Evolutionary conservation across 2,797 vertebrate genomes (phyloP), one percentile per base, ranked within the genome.

Genomic region (Sciurus carolinensis): DNA sequence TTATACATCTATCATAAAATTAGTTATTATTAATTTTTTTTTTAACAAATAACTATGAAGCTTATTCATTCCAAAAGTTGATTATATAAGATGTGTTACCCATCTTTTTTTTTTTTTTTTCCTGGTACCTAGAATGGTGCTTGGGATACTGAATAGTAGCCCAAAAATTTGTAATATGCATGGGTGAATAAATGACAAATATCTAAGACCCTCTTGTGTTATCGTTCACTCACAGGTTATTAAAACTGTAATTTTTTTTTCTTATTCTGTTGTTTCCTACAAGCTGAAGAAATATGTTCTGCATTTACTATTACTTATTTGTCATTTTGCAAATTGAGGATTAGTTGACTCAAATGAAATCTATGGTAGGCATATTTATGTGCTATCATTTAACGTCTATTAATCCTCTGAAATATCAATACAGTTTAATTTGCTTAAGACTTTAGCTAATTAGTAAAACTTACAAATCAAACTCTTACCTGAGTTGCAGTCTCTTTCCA

Each of bases 61-160:
- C 71, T 64, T 87, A 73, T 83, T 17, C 8, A 24, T 13, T 72
- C 36, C 3, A 59, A 20, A 26, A 84, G 66, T 62, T 89, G 71
- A 85, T 17, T 67, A 0, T 80, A 20, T 82, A 73, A 88, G 30
- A 26, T 57, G 1, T 87, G 7, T 77, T 92, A 73, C 1, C 36
- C 2, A 66, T 92, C 4, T 44, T 80, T 83, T 47, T 47, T 39
- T 36, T 36, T 36, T 36, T 39, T 95, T 93, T 84, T 72, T 54
- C 11, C 30, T 96, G 4, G 42, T 85, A 42, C 18, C 20, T 94
- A 80, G 42, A 18, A 81, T 42, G 59, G 30, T 90, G 18, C 33
- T 90, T 97, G 69, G 28, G 6, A 47, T 94, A 85, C n/a, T 82
- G 47, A 92, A 67, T 57, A 91, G 17, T 95, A 52, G 52, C 59